These are phyloP conservation scores for Pristis pectinata DNA, from an alignment of 2,797 vertebrate genomes.

Conservation along the genomic window DNA sequence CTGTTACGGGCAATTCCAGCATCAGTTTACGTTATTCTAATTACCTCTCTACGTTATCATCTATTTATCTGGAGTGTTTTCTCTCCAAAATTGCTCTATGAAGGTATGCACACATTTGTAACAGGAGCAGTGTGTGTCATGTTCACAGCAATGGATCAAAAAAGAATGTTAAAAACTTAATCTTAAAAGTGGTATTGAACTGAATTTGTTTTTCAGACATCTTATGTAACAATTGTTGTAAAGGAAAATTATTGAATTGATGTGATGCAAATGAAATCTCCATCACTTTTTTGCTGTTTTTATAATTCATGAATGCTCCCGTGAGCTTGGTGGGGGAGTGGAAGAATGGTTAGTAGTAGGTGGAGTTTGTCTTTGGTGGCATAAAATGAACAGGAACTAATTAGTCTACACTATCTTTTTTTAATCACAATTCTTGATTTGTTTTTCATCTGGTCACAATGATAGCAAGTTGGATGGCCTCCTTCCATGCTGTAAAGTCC, in stretches of 20 bases:
- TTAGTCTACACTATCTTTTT: background rate
- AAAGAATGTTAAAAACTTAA: conserved; percentile 41
- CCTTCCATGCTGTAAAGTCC: too few species aligned
- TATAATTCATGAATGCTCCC: background rate
- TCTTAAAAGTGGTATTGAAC: conserved; percentile 37
- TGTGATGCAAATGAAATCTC: background rate
- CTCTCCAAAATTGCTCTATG: conserved; percentile 89
- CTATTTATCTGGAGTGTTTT: conserved; percentile 98
- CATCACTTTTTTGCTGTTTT: background rate
- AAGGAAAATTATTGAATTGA: background rate
- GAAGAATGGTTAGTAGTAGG: background rate
- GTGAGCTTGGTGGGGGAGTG: background rate
- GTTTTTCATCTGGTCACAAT: too few species aligned
- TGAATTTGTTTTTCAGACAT: background rate
- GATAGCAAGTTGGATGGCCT: too few species aligned
- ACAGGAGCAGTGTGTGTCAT: conserved; percentile 68
- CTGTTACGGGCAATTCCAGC: conserved; percentile 74
- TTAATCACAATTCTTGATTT: too few species aligned
- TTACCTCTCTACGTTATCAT: conserved; percentile 82
- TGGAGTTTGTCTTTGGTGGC: background rate
- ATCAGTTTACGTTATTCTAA: conserved; percentile 72
- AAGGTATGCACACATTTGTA: conserved; percentile 76
- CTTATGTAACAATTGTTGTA: background rate
- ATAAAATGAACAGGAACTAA: background rate
- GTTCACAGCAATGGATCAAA: conserved; percentile 77